Evolutionary conservation across 2,888 invertebrate genomes (phyloP), one percentile per base, ranked within the genome.

Genomic region (Abscondita cerata): DNA sequence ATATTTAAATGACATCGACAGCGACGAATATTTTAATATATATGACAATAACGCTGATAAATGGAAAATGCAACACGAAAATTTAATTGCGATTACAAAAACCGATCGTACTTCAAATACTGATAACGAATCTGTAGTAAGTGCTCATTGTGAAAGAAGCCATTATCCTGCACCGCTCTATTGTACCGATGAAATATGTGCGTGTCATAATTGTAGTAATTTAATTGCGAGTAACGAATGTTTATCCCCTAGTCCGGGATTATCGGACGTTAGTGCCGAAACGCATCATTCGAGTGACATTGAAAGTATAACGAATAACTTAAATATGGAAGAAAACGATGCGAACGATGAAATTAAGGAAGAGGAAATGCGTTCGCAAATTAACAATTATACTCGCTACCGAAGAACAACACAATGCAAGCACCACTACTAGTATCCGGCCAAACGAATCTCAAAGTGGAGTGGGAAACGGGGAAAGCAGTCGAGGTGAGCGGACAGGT

Each of bases 251-350:
- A 79, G 77, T 66, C 77, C 76, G 25, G 75, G 75, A 12, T 68
- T 78, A 54, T 76, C 76, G n/a, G 78, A 78, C 62, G 77, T 76
- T 9, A 77, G 77, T 67, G 78, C 77, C 12, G 79, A 78, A 69
- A 76, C 79, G 48, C 64, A 76, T 44, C 74, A 73, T 71, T 77
- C 78, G 55, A 79, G 78, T 69, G 78, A 77, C 47, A 60, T 47
- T 2, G 68, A 70, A 40, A 54, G 56, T 50, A 41, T 48, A 12
- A 52, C 5, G 18, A 36, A 12, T 52, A 25, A 25, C 6, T 2
- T 25, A 25, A 25, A 25, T 6, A 25, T 6, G 4, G 33, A 33
- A 33, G 33, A 25, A 13, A 31, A 3, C 1, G 9, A 3, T 13
- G 9, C 8, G 9, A 13, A 5, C 1, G 9, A n/a, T 1, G 34